Conservation (phyloP, 2,797 vertebrate genomes). For the Poecilia picta region DNA sequence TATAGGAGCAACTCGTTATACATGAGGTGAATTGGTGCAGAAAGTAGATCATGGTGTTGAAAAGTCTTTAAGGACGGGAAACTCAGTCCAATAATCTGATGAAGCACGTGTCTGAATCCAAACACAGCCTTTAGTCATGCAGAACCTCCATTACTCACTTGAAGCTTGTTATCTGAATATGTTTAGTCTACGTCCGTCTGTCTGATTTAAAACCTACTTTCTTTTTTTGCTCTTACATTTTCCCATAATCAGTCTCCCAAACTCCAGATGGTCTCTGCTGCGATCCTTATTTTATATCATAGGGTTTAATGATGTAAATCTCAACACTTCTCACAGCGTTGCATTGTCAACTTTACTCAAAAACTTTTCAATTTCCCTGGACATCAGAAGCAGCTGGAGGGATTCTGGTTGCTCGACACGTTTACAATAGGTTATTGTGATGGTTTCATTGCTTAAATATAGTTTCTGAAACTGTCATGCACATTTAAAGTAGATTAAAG, state of each 20-base stretch:
- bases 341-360: conserved; percentile 30
- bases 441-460: conserved; percentile 12
- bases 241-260: conserved; percentile 38
- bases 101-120: conserved; percentile 38
- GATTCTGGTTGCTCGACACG: background rate
- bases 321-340: conserved; percentile 20
- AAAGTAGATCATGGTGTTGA: background rate
- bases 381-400: conserved; percentile 4
- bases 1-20: conserved; percentile 5
- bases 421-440: conserved; percentile 31
- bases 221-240: conserved; percentile 41
- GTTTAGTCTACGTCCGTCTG: conserved; percentile 76
- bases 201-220: conserved; percentile 50
- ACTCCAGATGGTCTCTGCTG: conserved; percentile 25
- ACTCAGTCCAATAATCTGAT: conserved; percentile 4
- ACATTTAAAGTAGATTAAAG: background rate
- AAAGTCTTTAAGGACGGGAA: conserved; percentile 9
- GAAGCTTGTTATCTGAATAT: conserved; percentile 60
- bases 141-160: conserved; percentile 37
- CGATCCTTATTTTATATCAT: conserved; percentile 33
- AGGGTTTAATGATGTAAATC: conserved; percentile 42
- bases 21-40: background rate
- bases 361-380: conserved; percentile 11
- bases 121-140: conserved; percentile 39
- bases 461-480: background rate